Base-by-base conservation (phyloP, 2,888 invertebrate genomes). In the Chloroclysta siterata region DNA sequence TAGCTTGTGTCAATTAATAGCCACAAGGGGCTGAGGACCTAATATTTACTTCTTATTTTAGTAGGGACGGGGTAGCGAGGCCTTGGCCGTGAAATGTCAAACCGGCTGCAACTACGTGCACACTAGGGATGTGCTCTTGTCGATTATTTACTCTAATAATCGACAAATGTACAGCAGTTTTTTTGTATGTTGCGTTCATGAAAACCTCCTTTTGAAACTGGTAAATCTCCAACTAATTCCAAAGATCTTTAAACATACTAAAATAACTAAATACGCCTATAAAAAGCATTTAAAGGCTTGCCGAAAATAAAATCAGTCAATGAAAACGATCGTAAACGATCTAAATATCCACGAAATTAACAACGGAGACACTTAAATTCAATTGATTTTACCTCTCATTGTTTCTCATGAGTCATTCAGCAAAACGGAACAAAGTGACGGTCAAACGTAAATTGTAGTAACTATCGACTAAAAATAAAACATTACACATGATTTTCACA, bases 1-100 rank as follows among this genome's bases (percentile, higher is more conserved):
- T 33, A 8, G 33, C 33, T 33, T 7, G 8, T 39, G 36, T 39
- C 36, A 39, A 39, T 63, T 59, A 63, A 55, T 52, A 51, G 14
- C n/a, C 46, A 60, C 66, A 65, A 68, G 63, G 65, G 68, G 54
- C 57, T 33, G 53, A 50, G 51, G 53, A 61, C 65, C 70, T 72
- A 70, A 71, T 69, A 69, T 71, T 17, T 17, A 46, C 46, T 17
- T 11, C 73, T 71, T 73, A 66, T 68, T 72, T 65, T 68, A 68
- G 64, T 72, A 69, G 65, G 64, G 74, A 65, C 70, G 73, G 82
- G 80, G 79, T 77, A 69, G 76, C 64, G 72, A 65, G 84, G 71
- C 84, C 84, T 85, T 86, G 85, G 75, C 87, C 83, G 72, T 87
- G 85, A 85, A 84, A 84, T 83, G 83, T 81, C 80, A 76, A 82